Conservation (phyloP, 2,797 vertebrate genomes). For the Periophthalmus magnuspinnatus region DNA sequence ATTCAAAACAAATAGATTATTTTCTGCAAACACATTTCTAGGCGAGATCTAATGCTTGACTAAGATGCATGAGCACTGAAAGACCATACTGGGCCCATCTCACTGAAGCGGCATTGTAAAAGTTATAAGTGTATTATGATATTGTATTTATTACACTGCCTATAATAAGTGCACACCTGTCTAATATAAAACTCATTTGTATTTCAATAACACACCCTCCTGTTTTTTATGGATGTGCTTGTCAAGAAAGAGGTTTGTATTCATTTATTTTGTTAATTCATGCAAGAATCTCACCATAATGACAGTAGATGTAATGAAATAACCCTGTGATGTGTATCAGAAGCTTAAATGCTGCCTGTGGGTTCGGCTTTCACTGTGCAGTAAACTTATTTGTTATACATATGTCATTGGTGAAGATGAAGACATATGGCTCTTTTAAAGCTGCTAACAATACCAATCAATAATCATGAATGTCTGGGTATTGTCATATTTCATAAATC, state of each 20-base stretch:
- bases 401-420: conserved; percentile 77
- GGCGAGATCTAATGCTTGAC: conserved; percentile 56
- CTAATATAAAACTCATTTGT: conserved; percentile 60
- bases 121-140: conserved; percentile 52
- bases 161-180: conserved; percentile 64
- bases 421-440: conserved; percentile 84
- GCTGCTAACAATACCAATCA: conserved; percentile 86
- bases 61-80: conserved; percentile 57
- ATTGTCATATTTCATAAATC: conserved; percentile 85
- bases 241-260: conserved; percentile 69
- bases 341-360: conserved; percentile 69
- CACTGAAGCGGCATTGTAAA: conserved; percentile 38
- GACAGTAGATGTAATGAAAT: conserved; percentile 69
- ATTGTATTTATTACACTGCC: conserved; percentile 50
- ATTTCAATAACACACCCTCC: conserved; percentile 55
- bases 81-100: conserved; percentile 32
- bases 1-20: conserved; percentile 66
- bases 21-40: conserved; percentile 64
- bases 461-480: conserved; percentile 82
- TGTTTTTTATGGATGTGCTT: conserved; percentile 70
- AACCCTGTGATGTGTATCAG: conserved; percentile 71
- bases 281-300: conserved; percentile 61
- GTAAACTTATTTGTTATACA: conserved; percentile 79
- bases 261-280: conserved; percentile 72
- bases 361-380: conserved; percentile 62